These are phyloP conservation scores for Syrphus vitripennis DNA, from an alignment of 2,888 invertebrate genomes.

Conservation along the genomic window DNA sequence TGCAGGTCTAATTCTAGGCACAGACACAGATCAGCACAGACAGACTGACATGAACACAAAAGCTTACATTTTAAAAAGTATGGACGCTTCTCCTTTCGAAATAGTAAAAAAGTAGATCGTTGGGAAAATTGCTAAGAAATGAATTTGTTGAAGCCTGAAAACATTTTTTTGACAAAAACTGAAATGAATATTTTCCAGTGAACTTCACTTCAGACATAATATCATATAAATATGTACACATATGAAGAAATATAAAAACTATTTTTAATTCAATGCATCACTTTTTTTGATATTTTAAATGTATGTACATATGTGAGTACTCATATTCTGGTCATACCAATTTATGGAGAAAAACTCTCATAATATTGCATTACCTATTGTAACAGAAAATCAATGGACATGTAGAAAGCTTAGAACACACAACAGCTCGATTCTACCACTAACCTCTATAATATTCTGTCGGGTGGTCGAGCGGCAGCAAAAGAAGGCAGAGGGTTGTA, in stretches of 20 bases:
- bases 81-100: too few relatives aligned
- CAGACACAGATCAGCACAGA: too few relatives aligned
- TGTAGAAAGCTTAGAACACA: conserved; percentile 49
- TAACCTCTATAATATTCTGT: conserved; percentile 43
- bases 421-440: conserved; percentile 18
- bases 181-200: too few relatives aligned
- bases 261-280: too few relatives aligned
- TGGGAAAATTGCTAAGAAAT: too few relatives aligned
- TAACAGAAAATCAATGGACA: conserved; percentile 66
- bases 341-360: conserved; percentile 2
- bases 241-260: background rate
- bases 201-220: background rate
- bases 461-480: background rate
- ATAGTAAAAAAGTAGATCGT: too few relatives aligned
- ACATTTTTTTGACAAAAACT: too few relatives aligned
- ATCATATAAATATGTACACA: background rate
- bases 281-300: background rate
- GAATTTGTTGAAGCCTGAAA: too few relatives aligned
- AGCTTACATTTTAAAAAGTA: too few relatives aligned
- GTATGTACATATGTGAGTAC: too few relatives aligned
- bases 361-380: conserved; percentile 42
- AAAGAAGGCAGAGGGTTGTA: conserved; percentile 36
- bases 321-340: background rate
- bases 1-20: too few relatives aligned
- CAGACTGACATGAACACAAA: too few relatives aligned